Percentiles rank a stretch among this genome's conserved stretches.
These are phyloP conservation scores for Schizaphis graminum DNA, from an alignment of 2,888 invertebrate genomes.

Conservation along the genomic window DNA sequence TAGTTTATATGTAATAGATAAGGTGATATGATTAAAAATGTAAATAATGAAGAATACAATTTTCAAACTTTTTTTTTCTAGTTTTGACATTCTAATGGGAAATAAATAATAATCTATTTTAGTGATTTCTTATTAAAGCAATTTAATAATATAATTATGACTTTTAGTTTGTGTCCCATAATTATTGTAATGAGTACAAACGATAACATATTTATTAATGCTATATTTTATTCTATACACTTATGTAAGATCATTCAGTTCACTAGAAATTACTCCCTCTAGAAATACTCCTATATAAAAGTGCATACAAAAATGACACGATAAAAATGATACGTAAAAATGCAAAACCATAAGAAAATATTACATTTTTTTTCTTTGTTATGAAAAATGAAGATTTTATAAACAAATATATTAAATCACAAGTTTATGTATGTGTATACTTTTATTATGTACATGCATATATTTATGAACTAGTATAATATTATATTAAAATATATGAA, in stretches of 20 bases:
- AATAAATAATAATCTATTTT: not conserved
- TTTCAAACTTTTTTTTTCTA: not conserved
- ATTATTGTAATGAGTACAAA: not conserved
- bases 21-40: not conserved
- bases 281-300: no score
- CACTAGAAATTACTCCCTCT: not conserved
- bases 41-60: not conserved
- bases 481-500: slow-evolving; percentile 12
- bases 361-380: not conserved
- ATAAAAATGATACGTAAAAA: not conserved
- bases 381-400: not conserved
- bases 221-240: not conserved
- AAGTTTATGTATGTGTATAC: not conserved
- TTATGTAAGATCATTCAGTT: not conserved
- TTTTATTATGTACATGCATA: not conserved
- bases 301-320: not conserved
- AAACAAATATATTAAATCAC: not conserved
- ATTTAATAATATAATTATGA: not conserved
- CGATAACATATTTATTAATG: not conserved
- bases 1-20: not conserved
- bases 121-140: not conserved
- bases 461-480: not conserved
- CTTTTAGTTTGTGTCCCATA: not conserved
- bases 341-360: not conserved
- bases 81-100: not conserved